Conservation (phyloP, 2,113 vertebrate species). For the Phylloscopus whistleri region DNA sequence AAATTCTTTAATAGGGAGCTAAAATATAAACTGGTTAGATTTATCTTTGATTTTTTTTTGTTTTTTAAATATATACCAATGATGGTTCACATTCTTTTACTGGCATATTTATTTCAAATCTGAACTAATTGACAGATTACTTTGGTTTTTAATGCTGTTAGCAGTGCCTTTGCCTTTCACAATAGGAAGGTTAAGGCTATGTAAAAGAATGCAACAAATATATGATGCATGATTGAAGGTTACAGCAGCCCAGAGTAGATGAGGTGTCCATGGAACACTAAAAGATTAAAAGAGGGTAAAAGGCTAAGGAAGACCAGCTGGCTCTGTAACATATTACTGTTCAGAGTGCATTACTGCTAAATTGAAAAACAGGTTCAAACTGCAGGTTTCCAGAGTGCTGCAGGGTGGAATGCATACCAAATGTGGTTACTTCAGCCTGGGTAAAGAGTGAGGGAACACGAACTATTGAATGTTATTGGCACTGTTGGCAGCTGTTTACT, state of each 20-base stretch:
- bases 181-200: not conserved
- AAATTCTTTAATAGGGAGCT: not conserved
- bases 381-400: not conserved
- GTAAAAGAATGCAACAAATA: not conserved
- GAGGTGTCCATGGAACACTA: not conserved
- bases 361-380: constrained; percentile 21
- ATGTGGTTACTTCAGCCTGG: not conserved
- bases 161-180: not conserved
- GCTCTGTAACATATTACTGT: not conserved
- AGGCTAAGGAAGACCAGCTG: constrained; percentile 18
- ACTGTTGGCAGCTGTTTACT: not conserved
- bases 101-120: not conserved
- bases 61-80: not conserved
- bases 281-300: constrained; percentile 42
- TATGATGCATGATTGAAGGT: not conserved
- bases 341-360: not conserved
- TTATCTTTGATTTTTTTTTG: not conserved
- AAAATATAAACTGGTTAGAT: not conserved
- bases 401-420: not conserved
- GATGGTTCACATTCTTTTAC: not conserved
- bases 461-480: not conserved
- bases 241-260: not conserved
- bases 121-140: not conserved
- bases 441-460: not conserved
- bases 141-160: not conserved